phyloP scores from a whole-genome alignment of 30 jellyfish, hydroid and myxozoan species.

The Hydractinia echinata region DNA sequence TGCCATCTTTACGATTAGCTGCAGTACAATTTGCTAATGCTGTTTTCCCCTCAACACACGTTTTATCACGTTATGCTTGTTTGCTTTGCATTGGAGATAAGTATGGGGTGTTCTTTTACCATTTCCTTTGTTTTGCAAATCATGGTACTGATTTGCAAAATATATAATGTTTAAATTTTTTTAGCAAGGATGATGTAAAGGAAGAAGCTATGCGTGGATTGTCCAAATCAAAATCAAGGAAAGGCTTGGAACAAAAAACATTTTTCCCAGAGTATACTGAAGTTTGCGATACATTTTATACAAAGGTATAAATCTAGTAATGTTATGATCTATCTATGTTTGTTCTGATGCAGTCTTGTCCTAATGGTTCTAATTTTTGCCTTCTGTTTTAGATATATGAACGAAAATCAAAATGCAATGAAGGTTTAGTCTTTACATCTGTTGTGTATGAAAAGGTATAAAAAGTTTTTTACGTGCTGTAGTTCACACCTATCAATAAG shows the following conservation, averaged over 20 bases:
- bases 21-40: slow-evolving; percentile 71
- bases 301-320: slow-evolving; percentile 34
- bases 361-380: not conserved
- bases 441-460: slow-evolving; percentile 57
- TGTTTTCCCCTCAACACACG: slow-evolving; percentile 67
- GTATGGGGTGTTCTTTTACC: slow-evolving; percentile 25
- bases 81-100: slow-evolving; percentile 41
- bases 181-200: slow-evolving; percentile 66
- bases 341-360: not conserved
- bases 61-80: slow-evolving; percentile 66
- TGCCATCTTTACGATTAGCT: slow-evolving; percentile 50
- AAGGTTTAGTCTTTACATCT: slow-evolving; percentile 33
- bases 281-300: slow-evolving; percentile 42
- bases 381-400: slow-evolving; percentile 19
- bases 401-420: slow-evolving; percentile 17
- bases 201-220: slow-evolving; percentile 81
- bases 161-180: not conserved
- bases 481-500: not conserved
- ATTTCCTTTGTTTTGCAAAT: not conserved
- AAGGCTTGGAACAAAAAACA: slow-evolving; percentile 27
- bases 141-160: not conserved
- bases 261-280: slow-evolving; percentile 48
- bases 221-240: slow-evolving; percentile 15
- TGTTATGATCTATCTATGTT: not conserved
- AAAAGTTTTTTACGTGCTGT: not conserved